Evolutionary conservation across 1,140 invertebrate genomes (phyloP).

Genomic region (Branchinecta lindahli): DNA sequence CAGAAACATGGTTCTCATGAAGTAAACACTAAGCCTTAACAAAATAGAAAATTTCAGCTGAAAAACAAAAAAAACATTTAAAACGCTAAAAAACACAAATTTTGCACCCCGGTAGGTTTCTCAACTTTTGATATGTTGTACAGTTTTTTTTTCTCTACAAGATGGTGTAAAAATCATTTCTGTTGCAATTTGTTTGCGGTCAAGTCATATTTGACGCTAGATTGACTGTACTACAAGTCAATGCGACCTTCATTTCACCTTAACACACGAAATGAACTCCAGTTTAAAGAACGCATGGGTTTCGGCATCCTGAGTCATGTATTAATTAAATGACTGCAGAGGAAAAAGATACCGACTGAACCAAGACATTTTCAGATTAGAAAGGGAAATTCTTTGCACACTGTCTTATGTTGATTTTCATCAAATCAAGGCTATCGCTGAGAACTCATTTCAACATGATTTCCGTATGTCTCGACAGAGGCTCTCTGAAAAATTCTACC

Average conservation of each 20-base stretch:
- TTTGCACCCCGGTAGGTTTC: no score
- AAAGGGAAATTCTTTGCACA: not conserved
- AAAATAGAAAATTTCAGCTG: no score
- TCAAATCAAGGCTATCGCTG: not conserved
- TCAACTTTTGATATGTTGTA: no score
- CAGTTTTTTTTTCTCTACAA: no score
- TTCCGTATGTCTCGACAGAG: not conserved
- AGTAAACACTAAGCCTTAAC: no score
- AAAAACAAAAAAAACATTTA: no score
- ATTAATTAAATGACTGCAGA: not conserved
- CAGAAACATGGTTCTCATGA: no score
- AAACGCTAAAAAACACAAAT: no score
- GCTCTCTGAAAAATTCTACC: conserved; percentile 4
- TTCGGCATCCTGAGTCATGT: conserved; percentile 8
- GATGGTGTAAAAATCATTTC: no score
- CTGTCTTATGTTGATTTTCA: conserved; percentile 1
- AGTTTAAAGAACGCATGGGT: not conserved
- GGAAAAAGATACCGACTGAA: not conserved
- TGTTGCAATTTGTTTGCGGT: no score
- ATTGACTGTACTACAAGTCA: no score
- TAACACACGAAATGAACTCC: not conserved
- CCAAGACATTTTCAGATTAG: not conserved
- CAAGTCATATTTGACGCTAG: no score
- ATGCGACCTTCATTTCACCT: conserved; percentile 8
- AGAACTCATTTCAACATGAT: conserved; percentile 6